Evolutionary conservation across 1,140 invertebrate genomes (phyloP), one percentile per base, ranked within the genome.

Genomic region (Popillia japonica): DNA sequence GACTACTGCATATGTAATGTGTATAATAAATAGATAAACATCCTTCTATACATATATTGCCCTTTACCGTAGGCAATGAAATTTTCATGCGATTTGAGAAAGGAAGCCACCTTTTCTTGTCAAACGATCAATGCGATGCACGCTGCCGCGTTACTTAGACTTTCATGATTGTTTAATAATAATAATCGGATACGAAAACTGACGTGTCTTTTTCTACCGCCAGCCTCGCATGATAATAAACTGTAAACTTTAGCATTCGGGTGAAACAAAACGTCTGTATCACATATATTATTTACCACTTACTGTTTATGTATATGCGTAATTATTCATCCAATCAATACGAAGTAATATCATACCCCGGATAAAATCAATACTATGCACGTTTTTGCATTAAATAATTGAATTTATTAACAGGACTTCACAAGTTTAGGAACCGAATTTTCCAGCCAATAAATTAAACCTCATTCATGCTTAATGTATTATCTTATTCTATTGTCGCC

Each of bases 1-100:
- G 22, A 68, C 61, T 68, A 23, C 22, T 68, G 61, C 61, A 68
- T 68, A 68, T 68, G 61, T 68, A 68, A 68, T 68, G 61, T 27
- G 27, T 27, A 9, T 27, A 68, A 68, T 68, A 68, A 68, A 68
- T 27, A 68, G 27, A 68, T 68, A 27, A 68, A 68, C 61, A 8
- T 22, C 61, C 27, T 27, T 27, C 27, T 23, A 34, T 17, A 17
- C 14, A 55, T 55, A 55, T 17, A 17, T 55, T 11, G 61, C 9
- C 61, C 61, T 68, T 68, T 68, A 17, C 22, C 61, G 27, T 14
- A 8, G 27, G 23, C 22, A 20, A 68, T 68, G 11, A 68, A 68
- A 68, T 68, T 68, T 68, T 68, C 61, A 68, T 68, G 61, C 11
- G 61, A 68, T 68, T 68, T 68, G 7, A 22, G 61, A 17, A 68